Evolutionary conservation across 2,797 vertebrate species (phyloP), one percentile per base, ranked within the genome.

Genomic region (Microtus californicus): DNA sequence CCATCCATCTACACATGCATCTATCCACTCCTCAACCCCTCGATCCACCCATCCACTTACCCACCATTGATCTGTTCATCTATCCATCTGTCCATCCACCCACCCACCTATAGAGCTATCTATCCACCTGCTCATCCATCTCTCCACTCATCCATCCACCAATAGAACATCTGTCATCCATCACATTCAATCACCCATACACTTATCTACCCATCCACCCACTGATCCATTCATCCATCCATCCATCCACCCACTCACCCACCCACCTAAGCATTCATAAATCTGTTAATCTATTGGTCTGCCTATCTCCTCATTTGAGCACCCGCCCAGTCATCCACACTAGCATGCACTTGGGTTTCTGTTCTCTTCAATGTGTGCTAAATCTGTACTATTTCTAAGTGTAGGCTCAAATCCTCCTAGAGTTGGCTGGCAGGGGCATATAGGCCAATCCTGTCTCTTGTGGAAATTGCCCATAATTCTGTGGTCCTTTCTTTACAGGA

Each of bases 311-410:
- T 25, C 10, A 37, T 61, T 17, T 43, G 86, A 14, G 10, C 4
- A 1, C 6, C 61, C 17, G 17, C 14, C 56, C 25, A 31, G 1
- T 11, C n/a, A 61, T 6, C 19, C 43, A 48, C 9, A 37, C 23
- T 13, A n/a, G 34, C 27, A 59, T 6, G 37, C 11, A 45, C 34
- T 40, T 43, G 51, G 34, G 19, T n/a, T 23, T 63, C 40, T 83
- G 34, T 37, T 67, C 45, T 56, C 21, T 29, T 37, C 23, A 8
- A 0, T 25, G 43, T 9, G 3, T 15, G 23, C 0, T 6, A 14
- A 27, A 61, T 23, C 14, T 82, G 40, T 56, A 34, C 12, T 15
- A 11, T 43, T 31, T 59, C n/a, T 13, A 37, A 15, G 9, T 51
- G 79, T n/a, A 63, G 85, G 27, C 15, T 40, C 59, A 15, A 8